Evolutionary conservation across 2,797 vertebrate genomes (phyloP), one percentile per base, ranked within the genome.

Genomic region (Oryzias dopingdopingensis): DNA sequence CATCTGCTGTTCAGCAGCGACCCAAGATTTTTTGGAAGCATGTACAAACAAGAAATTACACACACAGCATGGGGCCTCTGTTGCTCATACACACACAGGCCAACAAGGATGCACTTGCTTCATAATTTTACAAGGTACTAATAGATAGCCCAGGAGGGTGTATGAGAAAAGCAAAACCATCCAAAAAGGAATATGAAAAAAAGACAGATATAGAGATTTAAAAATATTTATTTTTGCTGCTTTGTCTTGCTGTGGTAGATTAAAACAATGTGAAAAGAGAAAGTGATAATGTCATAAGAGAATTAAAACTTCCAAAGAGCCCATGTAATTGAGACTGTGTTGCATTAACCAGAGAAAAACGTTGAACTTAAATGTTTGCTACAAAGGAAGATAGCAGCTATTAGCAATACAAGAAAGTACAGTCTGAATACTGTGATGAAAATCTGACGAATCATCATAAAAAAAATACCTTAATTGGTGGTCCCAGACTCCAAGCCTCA

Each of bases 21-120:
- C 63, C 80, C 74, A 80, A 89, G 78, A 85, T 80, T 72, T 79
- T 32, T 32, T 79, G 65, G 75, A 80, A 67, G 55, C 72, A 72
- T 77, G 90, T 88, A 90, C 91, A 90, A 92, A 91, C 86, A 90
- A 82, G 86, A 93, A 94, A 95, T 95, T 92, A 95, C 84, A 90
- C 81, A 91, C 91, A 67, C 91, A 90, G 93, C 80, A 72, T 88
- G 93, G 82, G 88, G 89, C 67, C 86, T 64, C 56, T 57, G 69
- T 72, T 62, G 56, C 46, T 58, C 23, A 40, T 49, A 52, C 63
- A 62, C 51, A 41, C 20, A 20, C 4, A 17, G 6, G 6, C 14
- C 1, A 22, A 60, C 23, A 58, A 50, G 42, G 49, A 42, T 37
- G 46, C 47, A 37, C 22, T 18, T 53, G 12, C 16, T 32, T 41